phyloP scores from a whole-genome alignment of 2,113 vertebrate species.

The Cheilinus undulatus region DNA sequence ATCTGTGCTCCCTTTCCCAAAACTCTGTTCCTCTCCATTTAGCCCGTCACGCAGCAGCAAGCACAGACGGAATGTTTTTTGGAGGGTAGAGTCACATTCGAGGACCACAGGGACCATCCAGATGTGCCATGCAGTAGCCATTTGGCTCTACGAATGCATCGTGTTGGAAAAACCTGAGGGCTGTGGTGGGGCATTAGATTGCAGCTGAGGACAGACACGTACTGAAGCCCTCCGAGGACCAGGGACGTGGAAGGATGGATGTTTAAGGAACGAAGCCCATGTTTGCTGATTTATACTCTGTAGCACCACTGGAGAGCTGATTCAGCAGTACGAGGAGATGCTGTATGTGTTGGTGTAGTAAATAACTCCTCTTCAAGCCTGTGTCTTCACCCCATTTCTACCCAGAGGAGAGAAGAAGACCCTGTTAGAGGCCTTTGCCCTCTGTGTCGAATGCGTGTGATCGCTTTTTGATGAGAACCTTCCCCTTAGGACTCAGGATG shows the following conservation, averaged over 20 bases:
- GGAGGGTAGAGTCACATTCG: conserved; percentile 42
- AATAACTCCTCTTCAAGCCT: conserved; percentile 67
- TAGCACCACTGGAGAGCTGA: conserved; percentile 64
- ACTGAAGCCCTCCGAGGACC: conserved; percentile 36
- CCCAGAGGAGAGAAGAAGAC: conserved; percentile 16
- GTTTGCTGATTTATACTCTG: conserved; percentile 70
- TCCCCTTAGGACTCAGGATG: not conserved
- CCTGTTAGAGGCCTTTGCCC: conserved; percentile 38
- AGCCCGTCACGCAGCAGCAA: conserved; percentile 39
- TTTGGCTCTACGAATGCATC: conserved; percentile 35
- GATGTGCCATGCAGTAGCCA: conserved; percentile 14
- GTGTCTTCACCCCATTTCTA: conserved; percentile 34
- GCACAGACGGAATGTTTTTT: conserved; percentile 61
- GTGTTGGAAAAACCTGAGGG: conserved; percentile 23
- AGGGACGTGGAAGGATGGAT: conserved; percentile 28
- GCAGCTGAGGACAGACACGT: conserved; percentile 48
- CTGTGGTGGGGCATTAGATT: conserved; percentile 9
- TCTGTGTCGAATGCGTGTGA: conserved; percentile 18
- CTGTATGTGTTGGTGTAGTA: conserved; percentile 52
- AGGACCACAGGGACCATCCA: conserved; percentile 29
- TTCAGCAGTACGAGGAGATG: conserved; percentile 66
- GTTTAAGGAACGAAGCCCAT: conserved; percentile 31
- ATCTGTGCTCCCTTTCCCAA: conserved; percentile 38
- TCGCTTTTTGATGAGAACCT: conserved; percentile 46
- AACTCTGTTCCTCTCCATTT: conserved; percentile 66